These are phyloP conservation scores for Eristalis tenax DNA, from an alignment of 2,888 invertebrate species.

Conservation along the genomic window DNA sequence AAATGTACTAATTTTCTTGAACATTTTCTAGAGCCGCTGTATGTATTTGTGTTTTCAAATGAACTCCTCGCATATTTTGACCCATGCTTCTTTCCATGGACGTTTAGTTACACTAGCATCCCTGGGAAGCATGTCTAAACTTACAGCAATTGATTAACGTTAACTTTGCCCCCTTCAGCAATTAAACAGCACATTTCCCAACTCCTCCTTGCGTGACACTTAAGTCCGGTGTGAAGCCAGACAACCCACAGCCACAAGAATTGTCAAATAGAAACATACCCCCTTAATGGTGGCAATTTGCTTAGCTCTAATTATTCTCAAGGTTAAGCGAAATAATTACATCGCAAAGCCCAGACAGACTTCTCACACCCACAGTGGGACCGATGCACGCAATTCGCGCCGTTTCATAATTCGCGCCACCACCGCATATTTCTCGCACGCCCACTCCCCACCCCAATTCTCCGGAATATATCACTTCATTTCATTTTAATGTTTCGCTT, in stretches of 20 bases:
- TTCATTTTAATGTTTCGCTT: slow-evolving; percentile 41
- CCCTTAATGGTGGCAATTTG: slow-evolving; percentile 8
- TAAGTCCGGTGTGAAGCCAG: not conserved
- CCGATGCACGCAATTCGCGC: slow-evolving; percentile 54
- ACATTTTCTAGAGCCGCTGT: too few species aligned
- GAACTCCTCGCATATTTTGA: too few species aligned
- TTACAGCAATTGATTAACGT: not conserved
- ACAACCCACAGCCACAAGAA: not conserved
- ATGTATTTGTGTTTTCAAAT: too few species aligned
- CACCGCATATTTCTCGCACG: slow-evolving; percentile 44
- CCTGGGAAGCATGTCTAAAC: too few species aligned
- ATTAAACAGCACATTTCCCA: not conserved
- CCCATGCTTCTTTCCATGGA: too few species aligned
- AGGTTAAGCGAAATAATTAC: slow-evolving; percentile 14
- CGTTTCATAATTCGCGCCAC: slow-evolving; percentile 57
- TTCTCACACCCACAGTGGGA: slow-evolving; percentile 10
- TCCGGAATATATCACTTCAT: slow-evolving; percentile 44
- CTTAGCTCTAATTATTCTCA: slow-evolving; percentile 3
- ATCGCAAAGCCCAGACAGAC: slow-evolving; percentile 32
- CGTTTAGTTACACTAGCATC: too few species aligned
- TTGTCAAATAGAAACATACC: not conserved
- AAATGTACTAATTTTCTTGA: too few species aligned
- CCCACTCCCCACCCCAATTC: slow-evolving; percentile 34
- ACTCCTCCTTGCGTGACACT: not conserved
- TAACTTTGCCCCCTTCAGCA: not conserved